Conservation (phyloP, 2,888 invertebrate genomes). For the Steinernema carpocapsae region DNA sequence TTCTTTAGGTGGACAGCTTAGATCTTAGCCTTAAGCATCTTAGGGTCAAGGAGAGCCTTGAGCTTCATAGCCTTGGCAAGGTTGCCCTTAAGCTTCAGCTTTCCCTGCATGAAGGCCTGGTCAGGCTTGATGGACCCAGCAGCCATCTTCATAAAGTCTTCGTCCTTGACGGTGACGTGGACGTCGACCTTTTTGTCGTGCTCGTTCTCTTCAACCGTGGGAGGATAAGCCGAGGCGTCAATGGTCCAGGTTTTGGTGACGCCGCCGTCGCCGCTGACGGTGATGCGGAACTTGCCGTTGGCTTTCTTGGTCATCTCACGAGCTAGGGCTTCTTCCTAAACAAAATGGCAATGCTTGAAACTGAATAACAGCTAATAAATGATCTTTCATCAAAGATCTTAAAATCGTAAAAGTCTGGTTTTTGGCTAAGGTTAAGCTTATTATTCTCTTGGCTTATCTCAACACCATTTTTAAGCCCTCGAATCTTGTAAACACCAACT, state of each 20-base stretch:
- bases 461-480: too few species aligned
- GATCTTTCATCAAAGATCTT: too few species aligned
- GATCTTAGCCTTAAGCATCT: slow-evolving; percentile 67
- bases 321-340: slow-evolving; percentile 75
- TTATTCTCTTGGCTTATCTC: too few species aligned
- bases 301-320: slow-evolving; percentile 75
- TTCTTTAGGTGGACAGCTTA: too few species aligned
- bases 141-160: slow-evolving; percentile 85
- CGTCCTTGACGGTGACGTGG: slow-evolving; percentile 82
- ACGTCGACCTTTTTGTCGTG: slow-evolving; percentile 56
- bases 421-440: too few species aligned
- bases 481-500: too few species aligned
- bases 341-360: not conserved
- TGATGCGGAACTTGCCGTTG: slow-evolving; percentile 84
- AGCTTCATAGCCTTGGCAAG: slow-evolving; percentile 95
- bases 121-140: slow-evolving; percentile 87
- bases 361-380: too few species aligned
- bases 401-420: too few species aligned
- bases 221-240: slow-evolving; percentile 78
- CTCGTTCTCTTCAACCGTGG: slow-evolving; percentile 53
- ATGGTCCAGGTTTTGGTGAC: slow-evolving; percentile 88
- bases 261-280: slow-evolving; percentile 77
- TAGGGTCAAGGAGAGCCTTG: slow-evolving; percentile 76
- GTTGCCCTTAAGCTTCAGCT: slow-evolving; percentile 90
- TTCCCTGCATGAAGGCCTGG: slow-evolving; percentile 81